Conservation (phyloP, 1,140 invertebrate species). For the Megathymus violae region DNA sequence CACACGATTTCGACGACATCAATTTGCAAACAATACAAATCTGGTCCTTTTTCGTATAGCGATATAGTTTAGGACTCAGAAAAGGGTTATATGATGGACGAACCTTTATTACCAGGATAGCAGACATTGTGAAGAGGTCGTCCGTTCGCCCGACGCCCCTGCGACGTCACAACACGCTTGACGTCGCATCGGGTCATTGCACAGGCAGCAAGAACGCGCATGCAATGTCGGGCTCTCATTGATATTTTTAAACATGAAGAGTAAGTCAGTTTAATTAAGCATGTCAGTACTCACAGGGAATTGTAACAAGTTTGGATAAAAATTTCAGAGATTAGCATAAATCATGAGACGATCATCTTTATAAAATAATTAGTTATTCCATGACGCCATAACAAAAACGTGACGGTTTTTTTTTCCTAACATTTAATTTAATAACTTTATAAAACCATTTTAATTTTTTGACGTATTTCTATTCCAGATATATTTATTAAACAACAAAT, state of each 20-base stretch:
- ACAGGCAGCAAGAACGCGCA: constrained; percentile 34
- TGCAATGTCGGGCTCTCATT: constrained; percentile 23
- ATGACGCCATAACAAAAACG: no score
- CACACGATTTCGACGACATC: no score
- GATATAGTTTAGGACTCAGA: constrained; percentile 53
- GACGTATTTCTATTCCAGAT: no score
- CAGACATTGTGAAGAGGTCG: constrained; percentile 49
- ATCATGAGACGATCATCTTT: no score
- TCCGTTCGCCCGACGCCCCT: constrained; percentile 42
- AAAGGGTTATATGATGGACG: constrained; percentile 65
- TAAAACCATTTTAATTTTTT: no score
- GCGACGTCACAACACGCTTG: constrained; percentile 34
- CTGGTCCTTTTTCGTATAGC: constrained; percentile 46
- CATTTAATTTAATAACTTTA: no score
- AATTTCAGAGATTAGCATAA: no score
- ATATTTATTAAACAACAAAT: no score
- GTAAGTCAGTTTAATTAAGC: constrained; percentile 21
- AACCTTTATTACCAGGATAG: constrained; percentile 65
- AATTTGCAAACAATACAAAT: not conserved
- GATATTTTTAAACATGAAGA: constrained; percentile 24
- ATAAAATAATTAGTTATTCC: not conserved
- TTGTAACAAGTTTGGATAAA: not conserved
- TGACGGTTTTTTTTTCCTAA: no score
- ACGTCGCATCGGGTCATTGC: constrained; percentile 46
- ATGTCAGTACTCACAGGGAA: not conserved